Conservation (phyloP, 2,113 vertebrate genomes). For the Tetraodon nigroviridis region DNA sequence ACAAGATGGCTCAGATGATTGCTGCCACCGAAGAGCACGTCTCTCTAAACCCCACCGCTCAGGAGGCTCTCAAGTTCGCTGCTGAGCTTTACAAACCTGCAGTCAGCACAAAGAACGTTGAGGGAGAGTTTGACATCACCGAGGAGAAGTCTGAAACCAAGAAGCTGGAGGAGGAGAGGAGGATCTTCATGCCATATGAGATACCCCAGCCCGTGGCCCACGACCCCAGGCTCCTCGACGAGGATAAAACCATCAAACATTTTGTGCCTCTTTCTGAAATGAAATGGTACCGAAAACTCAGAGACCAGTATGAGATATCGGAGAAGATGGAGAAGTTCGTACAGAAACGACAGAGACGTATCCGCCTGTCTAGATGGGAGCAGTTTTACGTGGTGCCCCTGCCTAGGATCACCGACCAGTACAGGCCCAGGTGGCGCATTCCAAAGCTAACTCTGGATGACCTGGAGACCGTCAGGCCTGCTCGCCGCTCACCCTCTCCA, state of each 20-base stretch:
- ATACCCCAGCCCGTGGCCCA: conserved; percentile 84
- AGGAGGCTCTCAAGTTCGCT: conserved; percentile 92
- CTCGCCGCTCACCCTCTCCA: conserved; percentile 83
- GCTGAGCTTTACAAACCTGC: conserved; percentile 93
- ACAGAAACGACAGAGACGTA: conserved; percentile 91
- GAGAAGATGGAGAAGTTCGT: conserved; percentile 86
- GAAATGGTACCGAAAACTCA: conserved; percentile 96
- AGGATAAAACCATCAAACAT: conserved; percentile 89
- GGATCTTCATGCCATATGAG: conserved; percentile 92
- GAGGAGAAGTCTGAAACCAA: conserved; percentile 81
- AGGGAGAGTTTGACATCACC: conserved; percentile 90
- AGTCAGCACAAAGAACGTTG: conserved; percentile 90
- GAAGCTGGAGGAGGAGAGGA: conserved; percentile 79
- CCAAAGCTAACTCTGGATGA: conserved; percentile 92
- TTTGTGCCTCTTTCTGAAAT: conserved; percentile 95
- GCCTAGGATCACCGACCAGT: conserved; percentile 95
- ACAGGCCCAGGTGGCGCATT: conserved; percentile 93
- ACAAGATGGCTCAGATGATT: conserved; percentile 91
- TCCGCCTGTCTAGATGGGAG: conserved; percentile 97
- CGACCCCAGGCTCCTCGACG: conserved; percentile 76
- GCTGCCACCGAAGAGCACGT: conserved; percentile 80
- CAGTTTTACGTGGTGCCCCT: conserved; percentile 97
- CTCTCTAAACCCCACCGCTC: conserved; percentile 87
- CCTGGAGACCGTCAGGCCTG: conserved; percentile 91
- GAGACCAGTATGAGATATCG: conserved; percentile 89